Base-by-base conservation (phyloP, 2,113 vertebrate species). In the Saguinus midas region DNA sequence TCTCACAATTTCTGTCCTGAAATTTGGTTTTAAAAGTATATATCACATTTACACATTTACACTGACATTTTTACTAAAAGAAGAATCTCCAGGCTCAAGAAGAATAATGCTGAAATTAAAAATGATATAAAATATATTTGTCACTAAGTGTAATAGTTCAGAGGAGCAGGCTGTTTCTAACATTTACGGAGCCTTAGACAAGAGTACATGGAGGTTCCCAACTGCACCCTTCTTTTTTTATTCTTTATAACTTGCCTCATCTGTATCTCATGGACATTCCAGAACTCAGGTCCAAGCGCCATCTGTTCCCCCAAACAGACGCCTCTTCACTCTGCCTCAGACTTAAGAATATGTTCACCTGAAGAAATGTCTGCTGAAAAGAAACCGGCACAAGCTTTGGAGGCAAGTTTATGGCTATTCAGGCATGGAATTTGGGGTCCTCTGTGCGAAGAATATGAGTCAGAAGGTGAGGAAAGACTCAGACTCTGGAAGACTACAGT, bases 351-450 rank as follows among this genome's bases (percentile, higher is more conserved):
- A 17, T 78, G 6, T 57, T 35, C 6, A 37, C 29, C 45, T 20
- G 4, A 16, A 81, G 64, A 45, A 16, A 52, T 8, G 5, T 43
- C 45, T 75, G 20, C 66, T 45, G 68, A 21, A 16, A 80, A 80
- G 40, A 32, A 10, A 21, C 12, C 2, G 55, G 5, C 27, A 23
- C 10, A n/a, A 10, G 8, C 5, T 9, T 35, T 12, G 3, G 12
- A 55, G 1, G 40, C 66, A 45, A 58, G 35, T 9, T 16, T n/a
- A 40, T 17, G 35, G 9, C 52, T 16, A 37, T 70, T 45, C 11
- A 16, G 12, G 23, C 29, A 37, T 85, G 5, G 3, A 55, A 52
- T 35, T 58, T 52, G 48, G 40, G 55, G 20, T 61, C 12, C 4
- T 14, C 12, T 9, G 23, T 91, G 8, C 40, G 18, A 13, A 85